phyloP scores from a whole-genome alignment of 2,113 vertebrate genomes.

The Eira barbara region DNA sequence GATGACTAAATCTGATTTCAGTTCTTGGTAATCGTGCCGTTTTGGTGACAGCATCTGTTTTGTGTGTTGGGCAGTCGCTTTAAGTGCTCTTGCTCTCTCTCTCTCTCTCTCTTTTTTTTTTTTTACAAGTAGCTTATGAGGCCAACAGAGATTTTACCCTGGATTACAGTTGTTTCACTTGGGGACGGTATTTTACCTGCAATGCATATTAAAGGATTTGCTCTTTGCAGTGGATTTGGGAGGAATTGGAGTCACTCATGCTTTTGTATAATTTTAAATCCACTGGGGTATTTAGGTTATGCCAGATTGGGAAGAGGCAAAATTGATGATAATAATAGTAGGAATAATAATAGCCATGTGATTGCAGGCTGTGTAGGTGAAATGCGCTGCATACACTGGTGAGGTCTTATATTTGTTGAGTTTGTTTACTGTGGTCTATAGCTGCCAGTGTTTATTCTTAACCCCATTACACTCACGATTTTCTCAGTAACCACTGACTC shows the following conservation, averaged over 20 bases:
- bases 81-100: background rate
- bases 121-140: background rate
- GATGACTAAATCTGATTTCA: background rate
- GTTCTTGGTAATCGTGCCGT: background rate
- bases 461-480: background rate
- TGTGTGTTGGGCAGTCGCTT: background rate
- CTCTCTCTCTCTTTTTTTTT: rapidly evolving
- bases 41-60: background rate
- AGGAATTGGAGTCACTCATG: background rate
- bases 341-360: background rate
- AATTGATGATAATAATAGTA: background rate
- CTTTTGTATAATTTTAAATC: constrained; percentile 40
- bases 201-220: constrained; percentile 38
- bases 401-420: background rate
- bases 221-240: constrained; percentile 45
- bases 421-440: background rate
- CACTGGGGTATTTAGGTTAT: background rate
- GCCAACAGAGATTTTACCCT: background rate
- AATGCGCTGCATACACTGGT: background rate
- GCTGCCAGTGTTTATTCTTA: background rate
- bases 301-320: background rate
- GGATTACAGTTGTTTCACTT: constrained; percentile 30
- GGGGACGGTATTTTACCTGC: constrained; percentile 31
- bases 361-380: background rate
- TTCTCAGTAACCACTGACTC: background rate